Conservation (phyloP, 2,797 vertebrate genomes). For the Macrochelys suwanniensis region DNA sequence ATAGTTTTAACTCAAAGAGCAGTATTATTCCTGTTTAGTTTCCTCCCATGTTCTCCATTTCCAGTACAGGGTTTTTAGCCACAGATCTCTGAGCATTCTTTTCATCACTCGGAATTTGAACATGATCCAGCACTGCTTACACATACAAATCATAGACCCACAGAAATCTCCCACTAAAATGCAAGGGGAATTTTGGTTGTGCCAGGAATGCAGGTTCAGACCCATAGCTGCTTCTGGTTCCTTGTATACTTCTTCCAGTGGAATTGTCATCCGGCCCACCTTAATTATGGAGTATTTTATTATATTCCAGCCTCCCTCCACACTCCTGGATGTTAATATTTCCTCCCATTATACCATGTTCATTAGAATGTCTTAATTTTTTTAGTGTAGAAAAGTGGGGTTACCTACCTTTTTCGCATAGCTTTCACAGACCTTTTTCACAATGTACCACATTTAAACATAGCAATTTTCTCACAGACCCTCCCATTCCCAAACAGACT, state of each 20-base stretch:
- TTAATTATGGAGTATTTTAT: neutral
- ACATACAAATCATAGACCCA: neutral
- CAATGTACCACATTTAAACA: neutral
- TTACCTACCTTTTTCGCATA: neutral
- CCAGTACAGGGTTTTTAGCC: neutral
- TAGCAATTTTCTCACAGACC: neutral
- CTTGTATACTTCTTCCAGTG: neutral
- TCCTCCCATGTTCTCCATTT: neutral
- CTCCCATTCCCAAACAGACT: neutral
- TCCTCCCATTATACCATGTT: neutral
- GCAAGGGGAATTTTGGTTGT: neutral
- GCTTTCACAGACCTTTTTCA: neutral
- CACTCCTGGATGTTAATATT: neutral
- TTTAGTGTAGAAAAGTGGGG: neutral
- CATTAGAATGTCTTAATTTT: neutral
- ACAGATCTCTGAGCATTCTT: neutral
- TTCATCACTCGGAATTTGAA: neutral
- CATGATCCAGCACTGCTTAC: neutral
- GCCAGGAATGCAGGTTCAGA: neutral
- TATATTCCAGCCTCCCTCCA: neutral
- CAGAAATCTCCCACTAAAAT: neutral
- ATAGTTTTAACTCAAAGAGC: neutral
- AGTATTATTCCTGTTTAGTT: neutral
- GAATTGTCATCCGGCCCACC: neutral
- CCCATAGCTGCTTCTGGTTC: neutral